phyloP scores from a whole-genome alignment of 2,888 invertebrate species.

The Oligia strigilis region DNA sequence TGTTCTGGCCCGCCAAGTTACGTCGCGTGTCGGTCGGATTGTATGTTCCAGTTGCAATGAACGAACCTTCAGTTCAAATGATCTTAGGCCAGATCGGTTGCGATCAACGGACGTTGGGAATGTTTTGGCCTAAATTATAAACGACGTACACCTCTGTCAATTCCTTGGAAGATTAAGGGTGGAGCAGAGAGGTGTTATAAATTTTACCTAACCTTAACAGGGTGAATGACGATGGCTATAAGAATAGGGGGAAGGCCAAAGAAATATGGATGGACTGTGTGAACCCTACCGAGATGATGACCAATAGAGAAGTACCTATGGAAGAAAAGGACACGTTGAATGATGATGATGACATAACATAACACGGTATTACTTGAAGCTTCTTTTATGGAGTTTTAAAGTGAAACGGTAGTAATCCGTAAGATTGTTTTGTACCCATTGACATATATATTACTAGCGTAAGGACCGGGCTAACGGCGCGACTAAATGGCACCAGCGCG shows the following conservation, averaged over 20 bases:
- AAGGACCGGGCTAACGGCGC: too few species aligned
- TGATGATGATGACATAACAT: background rate
- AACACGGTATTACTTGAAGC: background rate
- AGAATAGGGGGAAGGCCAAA: background rate
- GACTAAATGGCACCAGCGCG: too few species aligned
- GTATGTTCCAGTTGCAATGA: background rate
- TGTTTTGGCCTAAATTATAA: conserved; percentile 18
- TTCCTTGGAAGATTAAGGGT: background rate
- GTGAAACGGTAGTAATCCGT: background rate
- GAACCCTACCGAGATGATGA: background rate
- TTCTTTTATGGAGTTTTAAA: background rate
- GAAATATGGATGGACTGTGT: background rate
- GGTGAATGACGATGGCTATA: background rate
- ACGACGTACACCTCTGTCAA: background rate
- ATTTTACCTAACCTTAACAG: background rate
- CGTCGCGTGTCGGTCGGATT: too few species aligned
- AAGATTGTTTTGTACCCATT: background rate
- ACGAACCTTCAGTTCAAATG: too few species aligned
- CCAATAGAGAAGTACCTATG: background rate
- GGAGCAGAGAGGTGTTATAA: background rate
- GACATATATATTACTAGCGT: too few species aligned
- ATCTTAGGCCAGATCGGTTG: background rate
- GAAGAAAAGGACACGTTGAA: background rate
- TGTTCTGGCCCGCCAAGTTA: too few species aligned
- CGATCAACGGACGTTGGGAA: background rate